Conservation (phyloP, 2,113 vertebrate species). For the Choloepus hoffmanni region DNA sequence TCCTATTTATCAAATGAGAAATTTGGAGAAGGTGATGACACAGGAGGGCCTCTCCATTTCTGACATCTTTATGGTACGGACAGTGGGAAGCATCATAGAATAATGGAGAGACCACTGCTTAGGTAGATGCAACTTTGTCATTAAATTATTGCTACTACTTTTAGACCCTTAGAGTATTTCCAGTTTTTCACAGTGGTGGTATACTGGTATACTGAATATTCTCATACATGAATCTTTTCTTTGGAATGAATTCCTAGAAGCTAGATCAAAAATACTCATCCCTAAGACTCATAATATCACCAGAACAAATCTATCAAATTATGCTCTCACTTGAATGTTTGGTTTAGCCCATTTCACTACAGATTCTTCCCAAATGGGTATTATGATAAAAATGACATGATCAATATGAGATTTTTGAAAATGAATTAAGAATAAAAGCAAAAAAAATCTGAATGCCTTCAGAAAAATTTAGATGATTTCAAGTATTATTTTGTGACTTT, state of each 20-base stretch:
- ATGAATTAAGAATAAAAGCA: neutral
- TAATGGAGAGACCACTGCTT: neutral
- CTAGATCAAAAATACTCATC: neutral
- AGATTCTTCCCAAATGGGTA: neutral
- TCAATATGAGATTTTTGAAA: constrained; percentile 24
- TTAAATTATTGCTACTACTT: neutral
- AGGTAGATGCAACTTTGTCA: neutral
- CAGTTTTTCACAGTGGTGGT: neutral
- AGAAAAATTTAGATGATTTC: neutral
- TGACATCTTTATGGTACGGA: neutral
- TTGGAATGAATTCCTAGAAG: constrained; percentile 1
- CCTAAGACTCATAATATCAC: neutral
- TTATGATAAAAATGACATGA: constrained; percentile 14
- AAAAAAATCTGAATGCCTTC: neutral
- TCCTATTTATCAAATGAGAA: neutral
- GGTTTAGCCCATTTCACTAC: neutral
- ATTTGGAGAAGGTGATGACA: neutral
- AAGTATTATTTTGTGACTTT: neutral
- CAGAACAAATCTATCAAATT: neutral
- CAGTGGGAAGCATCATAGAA: neutral
- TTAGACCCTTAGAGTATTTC: neutral
- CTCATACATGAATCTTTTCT: neutral
- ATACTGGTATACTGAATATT: neutral
- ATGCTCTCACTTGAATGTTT: neutral
- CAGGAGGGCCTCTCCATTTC: neutral